Percentiles rank a stretch among this genome's conserved stretches.
Evolutionary conservation across 2,888 invertebrate species (phyloP).

Genomic region (Platerodrilus igneus): DNA sequence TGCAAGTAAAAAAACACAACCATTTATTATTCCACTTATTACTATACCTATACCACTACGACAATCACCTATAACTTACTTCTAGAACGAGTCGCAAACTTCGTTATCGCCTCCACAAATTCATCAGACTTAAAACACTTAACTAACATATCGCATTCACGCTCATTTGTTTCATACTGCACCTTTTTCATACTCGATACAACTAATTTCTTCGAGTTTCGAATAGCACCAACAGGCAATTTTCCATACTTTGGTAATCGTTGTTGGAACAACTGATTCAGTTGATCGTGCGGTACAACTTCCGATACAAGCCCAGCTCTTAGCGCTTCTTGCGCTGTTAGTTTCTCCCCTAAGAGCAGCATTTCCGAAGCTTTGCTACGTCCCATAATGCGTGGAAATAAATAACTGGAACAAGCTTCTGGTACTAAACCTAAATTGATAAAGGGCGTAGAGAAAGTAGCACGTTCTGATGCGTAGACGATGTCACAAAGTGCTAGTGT

Average conservation of each 20-base stretch:
- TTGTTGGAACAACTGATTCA: slow-evolving; percentile 53
- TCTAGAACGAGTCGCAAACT: slow-evolving; percentile 48
- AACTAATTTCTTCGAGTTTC: slow-evolving; percentile 66
- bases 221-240: slow-evolving; percentile 57
- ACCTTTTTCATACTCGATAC: slow-evolving; percentile 56
- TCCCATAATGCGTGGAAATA: slow-evolving; percentile 82
- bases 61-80: slow-evolving; percentile 40
- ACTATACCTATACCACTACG: too few species aligned
- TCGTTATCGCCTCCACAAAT: slow-evolving; percentile 57
- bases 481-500: slow-evolving; percentile 81
- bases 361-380: slow-evolving; percentile 60
- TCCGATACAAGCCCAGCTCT: slow-evolving; percentile 73
- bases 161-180: slow-evolving; percentile 61
- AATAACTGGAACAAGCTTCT: slow-evolving; percentile 84
- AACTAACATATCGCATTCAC: slow-evolving; percentile 63
- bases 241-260: slow-evolving; percentile 57
- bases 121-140: slow-evolving; percentile 64
- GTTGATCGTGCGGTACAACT: slow-evolving; percentile 62
- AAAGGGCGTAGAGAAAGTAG: slow-evolving; percentile 87
- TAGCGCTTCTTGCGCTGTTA: slow-evolving; percentile 75
- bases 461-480: slow-evolving; percentile 78
- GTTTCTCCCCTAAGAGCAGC: slow-evolving; percentile 62
- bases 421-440: slow-evolving; percentile 75
- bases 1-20: too few species aligned
- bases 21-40: too few species aligned